Conservation (phyloP, 2,113 vertebrate genomes). For the Equus przewalskii region DNA sequence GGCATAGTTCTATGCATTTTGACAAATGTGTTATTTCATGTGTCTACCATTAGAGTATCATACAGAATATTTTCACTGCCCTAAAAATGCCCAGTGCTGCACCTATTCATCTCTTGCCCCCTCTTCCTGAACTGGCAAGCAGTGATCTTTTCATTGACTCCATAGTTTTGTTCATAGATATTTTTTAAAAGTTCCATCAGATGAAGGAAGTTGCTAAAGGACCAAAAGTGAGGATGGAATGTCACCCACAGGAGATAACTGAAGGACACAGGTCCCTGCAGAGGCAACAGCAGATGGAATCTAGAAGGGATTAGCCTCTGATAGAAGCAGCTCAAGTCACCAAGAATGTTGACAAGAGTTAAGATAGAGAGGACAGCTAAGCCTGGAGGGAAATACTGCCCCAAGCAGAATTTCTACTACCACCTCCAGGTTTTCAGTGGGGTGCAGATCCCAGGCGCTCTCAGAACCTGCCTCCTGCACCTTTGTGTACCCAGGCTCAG, state of each 20-base stretch:
- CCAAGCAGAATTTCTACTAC: not conserved
- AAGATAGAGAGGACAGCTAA: constrained; percentile 1
- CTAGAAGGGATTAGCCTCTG: not conserved
- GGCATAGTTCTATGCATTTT: not conserved
- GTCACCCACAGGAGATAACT: not conserved
- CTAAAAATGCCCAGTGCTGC: not conserved
- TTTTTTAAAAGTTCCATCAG: not conserved
- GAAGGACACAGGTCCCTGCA: not conserved
- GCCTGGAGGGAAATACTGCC: not conserved
- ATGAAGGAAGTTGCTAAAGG: not conserved
- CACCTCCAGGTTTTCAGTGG: not conserved
- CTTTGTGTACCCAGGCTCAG: not conserved
- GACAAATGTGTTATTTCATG: not conserved
- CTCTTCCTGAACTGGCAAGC: not conserved
- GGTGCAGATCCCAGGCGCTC: not conserved
- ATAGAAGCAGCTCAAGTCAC: not conserved
- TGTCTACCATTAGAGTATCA: not conserved
- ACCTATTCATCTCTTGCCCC: not conserved
- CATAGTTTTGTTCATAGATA: not conserved
- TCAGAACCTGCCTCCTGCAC: not conserved
- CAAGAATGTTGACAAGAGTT: not conserved
- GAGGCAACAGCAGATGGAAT: not conserved
- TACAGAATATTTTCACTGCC: constrained; percentile 20
- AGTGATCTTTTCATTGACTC: constrained; percentile 5
- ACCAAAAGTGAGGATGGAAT: constrained; percentile 15